A percentile compares a stretch with the other conserved stretches of the same genome.
These are phyloP conservation scores for Burhinus bistriatus DNA, from an alignment of 2,113 vertebrate genomes.

Conservation along the genomic window DNA sequence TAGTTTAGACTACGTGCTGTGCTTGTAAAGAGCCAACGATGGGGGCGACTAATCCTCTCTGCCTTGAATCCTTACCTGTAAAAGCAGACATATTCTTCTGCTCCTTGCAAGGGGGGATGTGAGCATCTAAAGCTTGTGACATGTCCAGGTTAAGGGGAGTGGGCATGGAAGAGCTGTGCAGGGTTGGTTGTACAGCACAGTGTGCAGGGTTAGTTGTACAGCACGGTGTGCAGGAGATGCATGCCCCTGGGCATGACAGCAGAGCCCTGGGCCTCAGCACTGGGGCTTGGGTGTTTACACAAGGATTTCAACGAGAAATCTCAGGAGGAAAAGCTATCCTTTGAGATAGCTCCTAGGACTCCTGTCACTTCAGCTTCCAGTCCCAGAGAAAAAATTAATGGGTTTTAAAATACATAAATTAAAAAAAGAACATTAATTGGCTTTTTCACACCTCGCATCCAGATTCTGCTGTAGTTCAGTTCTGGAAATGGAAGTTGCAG, in stretches of 20 bases:
- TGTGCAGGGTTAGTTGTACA: neutral
- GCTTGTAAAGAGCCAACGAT: neutral
- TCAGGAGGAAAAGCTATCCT: neutral
- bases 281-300: neutral
- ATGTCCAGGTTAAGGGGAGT: neutral
- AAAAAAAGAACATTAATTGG: neutral
- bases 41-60: neutral
- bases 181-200: neutral
- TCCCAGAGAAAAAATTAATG: neutral
- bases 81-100: neutral
- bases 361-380: neutral
- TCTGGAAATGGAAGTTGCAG: constrained; percentile 1
- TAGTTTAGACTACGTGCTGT: neutral
- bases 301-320: neutral
- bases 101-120: neutral
- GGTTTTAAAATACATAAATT: constrained; percentile 3
- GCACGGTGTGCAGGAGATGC: neutral
- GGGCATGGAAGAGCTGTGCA: neutral
- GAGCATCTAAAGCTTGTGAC: neutral
- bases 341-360: neutral
- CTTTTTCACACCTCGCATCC: neutral
- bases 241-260: neutral
- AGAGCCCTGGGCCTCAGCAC: neutral
- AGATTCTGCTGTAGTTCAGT: neutral
- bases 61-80: neutral